Evolutionary conservation across 2,113 vertebrate genomes (phyloP), one percentile per base, ranked within the genome.

Genomic region (Cygnus atratus): DNA sequence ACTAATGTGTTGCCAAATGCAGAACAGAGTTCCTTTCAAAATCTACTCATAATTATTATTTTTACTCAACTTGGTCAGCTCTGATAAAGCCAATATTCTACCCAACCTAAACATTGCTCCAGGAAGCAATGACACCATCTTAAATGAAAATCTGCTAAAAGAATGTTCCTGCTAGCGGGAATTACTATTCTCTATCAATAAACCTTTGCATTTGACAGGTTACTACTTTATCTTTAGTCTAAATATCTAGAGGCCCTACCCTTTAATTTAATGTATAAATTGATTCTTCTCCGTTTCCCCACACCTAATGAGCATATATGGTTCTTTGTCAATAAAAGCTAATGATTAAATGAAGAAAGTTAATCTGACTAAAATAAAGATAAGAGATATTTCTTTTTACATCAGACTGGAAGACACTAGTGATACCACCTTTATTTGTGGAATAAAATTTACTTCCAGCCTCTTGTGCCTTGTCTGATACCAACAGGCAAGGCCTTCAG

Each of bases 291-390:
- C 54, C 90, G 43, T 86, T 66, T 97, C 37, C 84, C 75, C 65
- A 52, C 26, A 89, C 50, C 73, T 95, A 96, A 93, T 75, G 46
- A 93, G 50, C 46, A 20, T 89, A 72, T 95, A 96, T 95, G 31
- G 67, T 92, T 97, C 84, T 90, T 95, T 96, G 94, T 95, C 87
- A 96, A 92, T 96, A 95, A 88, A 95, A 92, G 4, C 10, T 96
- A 97, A 96, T 84, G 79, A 96, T 88, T 93, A 97, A 97, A 96
- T 91, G 86, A 96, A 86, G 90, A 96, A 92, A 87, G 61, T 94
- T 96, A 97, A 96, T 95, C 79, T 89, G 43, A 76, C 73, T 95
- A 94, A 97, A 97, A 95, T 95, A 95, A 97, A 97, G 81, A 96
- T 92, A 95, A 93, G 77, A 91, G 18, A 90, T 67, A 94, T 87